Base-by-base conservation (phyloP, 2,113 vertebrate species). In the Lonchura striata region DNA sequence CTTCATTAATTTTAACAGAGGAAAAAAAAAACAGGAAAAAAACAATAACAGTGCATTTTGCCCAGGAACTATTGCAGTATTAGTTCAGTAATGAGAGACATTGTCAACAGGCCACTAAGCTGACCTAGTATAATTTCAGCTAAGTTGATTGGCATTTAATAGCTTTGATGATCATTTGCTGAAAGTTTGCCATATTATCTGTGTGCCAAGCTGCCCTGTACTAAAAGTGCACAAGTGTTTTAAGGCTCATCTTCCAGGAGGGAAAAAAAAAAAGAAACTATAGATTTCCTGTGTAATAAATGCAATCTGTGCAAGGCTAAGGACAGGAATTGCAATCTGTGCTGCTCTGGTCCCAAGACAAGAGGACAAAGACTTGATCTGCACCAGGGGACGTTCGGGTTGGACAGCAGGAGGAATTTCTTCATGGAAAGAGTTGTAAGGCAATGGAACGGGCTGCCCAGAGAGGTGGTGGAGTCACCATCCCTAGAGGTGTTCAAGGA, bases 161-260 rank as follows among this genome's bases (percentile, higher is more conserved):
- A 90, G 65, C 23, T 94, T 69, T 86, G 88, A 94, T 92, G 88
- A 96, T 88, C 30, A 68, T 69, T 92, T 93, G 82, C 64, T 95
- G 96, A 95, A 96, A 95, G 49, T 71, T 93, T 94, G 75, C 53
- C 69, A 57, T 2, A 1, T 57, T 81, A 65, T 41, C 76, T 63
- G 31, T 64, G 44, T 77, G 57, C 31, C 53, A 42, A 25, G 15
- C 22, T 75, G 52, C 63, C 56, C 31, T 56, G 71, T 42, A 66
- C 22, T 61, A 22, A 65, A 52, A 30, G 30, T 57, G 27, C 47
- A 88, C 37, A 63, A 63, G 24, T 27, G 44, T 75, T 88, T 93
- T 71, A 42, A 68, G 31, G 13, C 35, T 92, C 13, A 44, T 16
- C 30, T 79, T 81, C 54, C 61, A 83, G 64, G 35, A 82, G 15